These are phyloP conservation scores for Pituophis catenifer DNA, from an alignment of 2,113 vertebrate genomes.

Conservation along the genomic window DNA sequence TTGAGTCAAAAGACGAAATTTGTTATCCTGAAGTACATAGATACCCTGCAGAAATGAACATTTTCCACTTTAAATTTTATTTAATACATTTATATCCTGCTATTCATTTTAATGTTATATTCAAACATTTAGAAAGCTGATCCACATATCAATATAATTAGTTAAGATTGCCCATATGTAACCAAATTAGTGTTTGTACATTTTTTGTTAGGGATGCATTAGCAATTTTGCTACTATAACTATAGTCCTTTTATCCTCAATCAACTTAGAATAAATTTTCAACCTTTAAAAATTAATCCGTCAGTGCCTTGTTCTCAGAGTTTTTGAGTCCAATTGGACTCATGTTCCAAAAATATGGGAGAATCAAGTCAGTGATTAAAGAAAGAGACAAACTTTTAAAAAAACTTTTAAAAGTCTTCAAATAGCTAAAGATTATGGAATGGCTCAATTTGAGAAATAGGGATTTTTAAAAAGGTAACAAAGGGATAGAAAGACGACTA, in stretches of 20 bases:
- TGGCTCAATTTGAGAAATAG: neutral
- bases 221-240: neutral
- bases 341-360: neutral
- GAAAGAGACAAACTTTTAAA: neutral
- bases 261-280: neutral
- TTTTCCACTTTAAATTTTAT: neutral
- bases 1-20: conserved; percentile 86
- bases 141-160: neutral
- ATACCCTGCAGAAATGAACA: conserved; percentile 78
- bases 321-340: neutral
- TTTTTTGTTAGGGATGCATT: neutral
- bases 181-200: neutral
- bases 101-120: neutral
- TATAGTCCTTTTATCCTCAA: neutral
- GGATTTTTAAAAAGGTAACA: neutral
- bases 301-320: neutral
- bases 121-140: neutral
- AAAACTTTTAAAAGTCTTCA: neutral
- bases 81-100: neutral
- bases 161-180: neutral
- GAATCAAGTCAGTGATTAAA: neutral
- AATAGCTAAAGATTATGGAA: neutral
- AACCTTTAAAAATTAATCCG: neutral
- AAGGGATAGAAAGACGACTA: neutral
- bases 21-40: conserved; percentile 96